Base-by-base conservation (phyloP, 2,888 invertebrate species). In the Nezara viridula region DNA sequence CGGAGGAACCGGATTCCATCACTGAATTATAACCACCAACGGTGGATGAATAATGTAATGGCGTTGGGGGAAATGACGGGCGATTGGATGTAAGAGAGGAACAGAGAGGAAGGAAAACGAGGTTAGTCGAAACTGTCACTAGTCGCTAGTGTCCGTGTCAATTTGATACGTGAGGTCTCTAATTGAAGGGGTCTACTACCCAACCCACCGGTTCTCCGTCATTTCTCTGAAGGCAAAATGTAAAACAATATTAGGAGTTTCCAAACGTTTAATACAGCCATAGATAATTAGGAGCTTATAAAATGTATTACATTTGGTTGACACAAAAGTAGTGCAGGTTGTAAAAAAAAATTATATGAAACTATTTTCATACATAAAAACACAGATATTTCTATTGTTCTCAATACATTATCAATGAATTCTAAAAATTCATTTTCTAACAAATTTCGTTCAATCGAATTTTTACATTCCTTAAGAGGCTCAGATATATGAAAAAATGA, bases 111-210 rank as follows among this genome's bases (percentile, higher is more conserved):
- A 73, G 66, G 66, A 73, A n/a, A 73, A 73, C 66, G 37, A 73
- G 66, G 66, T 73, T 73, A 73, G 66, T 37, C 66, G 19, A 16
- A 37, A 73, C 66, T 73, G 66, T 73, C 66, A 73, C 32, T 32
- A 73, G 66, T 73, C 66, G 32, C 32, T 73, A 73, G 66, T 73
- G 66, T 73, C 66, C 32, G 32, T 37, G 66, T 73, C 66, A 73
- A 73, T 73, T 73, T 73, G 66, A 73, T 73, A 73, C 66, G 66
- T 73, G 66, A 73, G 66, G 66, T 73, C 66, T 73, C 66, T 73
- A 73, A 73, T 73, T 73, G 66, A 73, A n/a, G 32, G 37, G 66
- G 19, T 37, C 66, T 73, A 37, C 37, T 4, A 27, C 5, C n/a
- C 4, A 12, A n/a, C 12, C 60, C 27, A 1, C 16, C 66, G 9